Conservation (phyloP, 2,888 invertebrate species). For the Agrochola lychnidis region DNA sequence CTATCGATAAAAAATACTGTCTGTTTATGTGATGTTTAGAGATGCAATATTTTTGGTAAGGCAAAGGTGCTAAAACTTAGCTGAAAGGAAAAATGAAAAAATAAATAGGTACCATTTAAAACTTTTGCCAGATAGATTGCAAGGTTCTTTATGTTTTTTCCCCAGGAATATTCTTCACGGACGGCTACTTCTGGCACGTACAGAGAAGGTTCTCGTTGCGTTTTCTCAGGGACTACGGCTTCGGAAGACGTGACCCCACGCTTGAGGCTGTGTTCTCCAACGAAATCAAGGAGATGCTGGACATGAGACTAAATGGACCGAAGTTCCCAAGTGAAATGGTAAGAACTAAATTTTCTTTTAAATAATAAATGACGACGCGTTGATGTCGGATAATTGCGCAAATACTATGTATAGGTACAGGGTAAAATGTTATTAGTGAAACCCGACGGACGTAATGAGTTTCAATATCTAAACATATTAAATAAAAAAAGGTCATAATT, state of each 20-base stretch:
- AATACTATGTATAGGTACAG: conserved; percentile 65
- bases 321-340: conserved; percentile 82
- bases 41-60: no score
- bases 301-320: conserved; percentile 80
- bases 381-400: neutral
- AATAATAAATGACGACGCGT: no score
- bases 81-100: no score
- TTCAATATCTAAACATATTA: no score
- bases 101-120: no score
- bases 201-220: conserved; percentile 92
- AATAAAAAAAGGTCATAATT: no score
- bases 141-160: neutral
- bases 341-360: conserved; percentile 14
- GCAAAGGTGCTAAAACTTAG: no score
- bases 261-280: conserved; percentile 86
- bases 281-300: conserved; percentile 84
- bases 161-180: conserved; percentile 93
- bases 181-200: conserved; percentile 92
- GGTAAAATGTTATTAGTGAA: no score
- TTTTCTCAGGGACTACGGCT: conserved; percentile 92
- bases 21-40: no score
- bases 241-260: conserved; percentile 91
- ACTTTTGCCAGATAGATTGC: no score
- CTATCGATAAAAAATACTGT: no score
- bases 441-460: no score